Conservation (phyloP, 2,113 vertebrate genomes). For the Anguilla japonica region DNA sequence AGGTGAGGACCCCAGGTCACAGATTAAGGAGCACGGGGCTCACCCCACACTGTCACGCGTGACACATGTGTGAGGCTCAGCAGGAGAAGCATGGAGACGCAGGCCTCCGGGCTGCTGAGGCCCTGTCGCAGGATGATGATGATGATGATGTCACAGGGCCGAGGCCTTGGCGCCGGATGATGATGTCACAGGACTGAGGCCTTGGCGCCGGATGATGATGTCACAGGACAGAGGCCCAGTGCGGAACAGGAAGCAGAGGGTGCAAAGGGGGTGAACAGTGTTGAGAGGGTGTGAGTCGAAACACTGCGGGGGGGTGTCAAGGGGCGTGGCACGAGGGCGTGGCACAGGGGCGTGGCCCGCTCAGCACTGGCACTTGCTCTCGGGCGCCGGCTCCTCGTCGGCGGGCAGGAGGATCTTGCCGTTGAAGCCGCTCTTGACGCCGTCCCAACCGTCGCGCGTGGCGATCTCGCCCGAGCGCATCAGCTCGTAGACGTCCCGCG, state of each 20-base stretch:
- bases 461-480: conserved; percentile 74
- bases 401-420: conserved; percentile 55
- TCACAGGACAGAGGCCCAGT: background rate
- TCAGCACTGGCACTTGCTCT: conserved; percentile 76
- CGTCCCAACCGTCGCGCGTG: conserved; percentile 72
- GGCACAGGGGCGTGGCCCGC: conserved; percentile 1
- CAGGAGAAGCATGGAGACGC: background rate
- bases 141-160: too few relatives aligned
- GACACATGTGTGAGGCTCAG: background rate
- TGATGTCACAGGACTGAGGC: background rate
- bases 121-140: too few relatives aligned
- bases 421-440: conserved; percentile 77
- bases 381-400: conserved; percentile 47
- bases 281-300: conserved; percentile 11
- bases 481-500: conserved; percentile 74
- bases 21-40: background rate
- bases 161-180: background rate
- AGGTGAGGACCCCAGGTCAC: background rate
- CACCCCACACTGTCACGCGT: background rate
- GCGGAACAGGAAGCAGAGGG: background rate
- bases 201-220: background rate
- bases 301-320: background rate
- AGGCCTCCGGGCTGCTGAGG: background rate
- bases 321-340: background rate
- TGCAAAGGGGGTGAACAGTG: background rate